These are phyloP conservation scores for Myathropa florea DNA, from an alignment of 2,888 invertebrate species.

Conservation along the genomic window DNA sequence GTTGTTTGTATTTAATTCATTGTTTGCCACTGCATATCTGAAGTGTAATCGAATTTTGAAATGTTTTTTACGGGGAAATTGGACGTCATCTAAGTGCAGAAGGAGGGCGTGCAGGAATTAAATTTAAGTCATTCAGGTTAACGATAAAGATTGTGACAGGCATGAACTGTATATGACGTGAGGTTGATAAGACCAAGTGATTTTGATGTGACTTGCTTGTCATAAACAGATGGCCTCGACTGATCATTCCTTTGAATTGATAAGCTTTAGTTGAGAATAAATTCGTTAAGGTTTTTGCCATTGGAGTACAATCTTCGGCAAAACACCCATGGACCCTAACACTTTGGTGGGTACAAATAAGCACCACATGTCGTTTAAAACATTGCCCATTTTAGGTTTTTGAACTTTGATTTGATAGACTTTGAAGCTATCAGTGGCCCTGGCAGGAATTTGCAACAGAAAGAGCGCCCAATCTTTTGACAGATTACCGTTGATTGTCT, in stretches of 20 bases:
- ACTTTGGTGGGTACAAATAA: too few species aligned
- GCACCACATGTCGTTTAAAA: too few species aligned
- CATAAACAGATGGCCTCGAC: background rate
- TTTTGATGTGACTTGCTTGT: background rate
- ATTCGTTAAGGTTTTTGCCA: too few species aligned
- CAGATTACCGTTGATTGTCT: too few species aligned
- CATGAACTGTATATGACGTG: background rate
- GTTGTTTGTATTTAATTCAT: too few species aligned
- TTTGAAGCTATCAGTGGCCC: too few species aligned
- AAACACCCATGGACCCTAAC: slow-evolving; percentile 1
- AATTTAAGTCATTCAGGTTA: background rate
- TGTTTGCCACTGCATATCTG: background rate
- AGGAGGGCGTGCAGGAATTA: background rate
- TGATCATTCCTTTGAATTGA: background rate
- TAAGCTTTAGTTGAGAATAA: background rate
- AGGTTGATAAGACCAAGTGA: background rate
- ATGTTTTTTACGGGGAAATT: background rate
- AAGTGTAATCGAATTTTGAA: background rate
- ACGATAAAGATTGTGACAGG: too few species aligned
- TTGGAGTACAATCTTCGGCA: too few species aligned
- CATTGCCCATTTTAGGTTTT: too few species aligned
- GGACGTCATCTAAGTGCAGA: background rate
- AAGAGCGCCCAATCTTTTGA: too few species aligned
- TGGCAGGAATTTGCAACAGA: too few species aligned
- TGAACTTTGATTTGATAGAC: too few species aligned